Conservation (phyloP, 2,797 vertebrate species). For the Aphelocoma californica region DNA sequence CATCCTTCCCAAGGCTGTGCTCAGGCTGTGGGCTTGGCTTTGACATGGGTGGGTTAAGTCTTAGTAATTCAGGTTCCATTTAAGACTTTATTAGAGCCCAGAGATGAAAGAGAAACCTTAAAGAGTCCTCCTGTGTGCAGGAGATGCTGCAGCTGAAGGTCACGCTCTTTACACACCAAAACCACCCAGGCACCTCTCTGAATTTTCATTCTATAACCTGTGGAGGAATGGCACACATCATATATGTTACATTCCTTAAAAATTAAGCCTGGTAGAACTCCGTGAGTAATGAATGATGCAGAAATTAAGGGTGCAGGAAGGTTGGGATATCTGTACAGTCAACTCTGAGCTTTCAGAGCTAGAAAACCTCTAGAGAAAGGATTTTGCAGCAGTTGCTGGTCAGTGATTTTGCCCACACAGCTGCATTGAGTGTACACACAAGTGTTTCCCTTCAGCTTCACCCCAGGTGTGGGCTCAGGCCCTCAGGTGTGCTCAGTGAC, state of each 20-base stretch:
- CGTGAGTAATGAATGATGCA: not conserved
- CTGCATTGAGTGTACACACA: not conserved
- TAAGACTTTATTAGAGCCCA: not conserved
- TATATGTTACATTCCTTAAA: not conserved
- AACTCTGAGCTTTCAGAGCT: not conserved
- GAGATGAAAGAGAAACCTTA: not conserved
- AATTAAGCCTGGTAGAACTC: not conserved
- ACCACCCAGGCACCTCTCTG: not conserved
- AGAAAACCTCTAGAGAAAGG: not conserved
- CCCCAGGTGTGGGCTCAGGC: not conserved
- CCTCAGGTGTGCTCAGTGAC: not conserved
- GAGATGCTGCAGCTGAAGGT: not conserved
- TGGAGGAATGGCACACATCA: not conserved
- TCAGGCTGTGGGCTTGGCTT: not conserved
- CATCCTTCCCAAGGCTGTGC: not conserved
- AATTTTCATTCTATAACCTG: not conserved
- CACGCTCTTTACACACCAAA: not conserved
- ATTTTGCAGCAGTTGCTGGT: not conserved
- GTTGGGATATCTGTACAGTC: not conserved
- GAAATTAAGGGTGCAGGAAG: not conserved
- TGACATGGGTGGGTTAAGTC: not conserved
- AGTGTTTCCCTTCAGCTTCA: not conserved
- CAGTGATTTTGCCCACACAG: not conserved
- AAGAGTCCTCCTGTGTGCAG: not conserved
- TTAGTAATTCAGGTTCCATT: not conserved